Evolutionary conservation across 1,140 invertebrate species (phyloP), one percentile per base, ranked within the genome.

Genomic region (Epicauta chinensis): DNA sequence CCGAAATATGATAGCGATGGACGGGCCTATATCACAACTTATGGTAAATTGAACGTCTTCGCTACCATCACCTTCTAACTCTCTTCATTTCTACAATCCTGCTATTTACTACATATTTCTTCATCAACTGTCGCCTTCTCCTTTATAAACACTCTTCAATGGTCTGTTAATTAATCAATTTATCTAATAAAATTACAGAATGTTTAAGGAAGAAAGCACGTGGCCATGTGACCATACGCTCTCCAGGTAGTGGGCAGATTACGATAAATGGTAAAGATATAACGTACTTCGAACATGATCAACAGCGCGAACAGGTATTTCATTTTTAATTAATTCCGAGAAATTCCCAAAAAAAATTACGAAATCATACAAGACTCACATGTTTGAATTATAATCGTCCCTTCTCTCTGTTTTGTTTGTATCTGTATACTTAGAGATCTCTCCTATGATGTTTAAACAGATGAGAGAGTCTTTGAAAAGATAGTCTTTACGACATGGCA

Each of bases 221-320:
- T 59, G 91, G 78, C 1, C 65, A 75, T 57, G 86, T 91, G 0
- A 86, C 76, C 12, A 62, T 92, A 1, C 73, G 69, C 44, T 81
- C 78, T 6, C 83, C 90, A 43, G 93, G 93, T 12, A 83, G 85
- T 30, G 93, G 93, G 10, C 77, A 83, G 63, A 80, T 96, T 48
- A 80, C 70, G 15, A 87, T 97, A 36, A 95, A 97, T 74, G 87
- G 82, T 12, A 59, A 83, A 60, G 79, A 83, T 60, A 78, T 93
- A n/a, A 75, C 74, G 1, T 93, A 89, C 65, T 92, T 93, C 66
- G 61, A 74, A 23, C 71, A 80, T 57, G 68, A 79, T 9, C 80
- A 89, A 64, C 68, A 79, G 35, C 81, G 86, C 56, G 88, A 90
- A 71, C 86, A 90, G 77, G 83, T 87, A 68, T 76, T 77, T 75